phyloP scores from a whole-genome alignment of 2,797 vertebrate species.

The Enteromius fasciolatus region DNA sequence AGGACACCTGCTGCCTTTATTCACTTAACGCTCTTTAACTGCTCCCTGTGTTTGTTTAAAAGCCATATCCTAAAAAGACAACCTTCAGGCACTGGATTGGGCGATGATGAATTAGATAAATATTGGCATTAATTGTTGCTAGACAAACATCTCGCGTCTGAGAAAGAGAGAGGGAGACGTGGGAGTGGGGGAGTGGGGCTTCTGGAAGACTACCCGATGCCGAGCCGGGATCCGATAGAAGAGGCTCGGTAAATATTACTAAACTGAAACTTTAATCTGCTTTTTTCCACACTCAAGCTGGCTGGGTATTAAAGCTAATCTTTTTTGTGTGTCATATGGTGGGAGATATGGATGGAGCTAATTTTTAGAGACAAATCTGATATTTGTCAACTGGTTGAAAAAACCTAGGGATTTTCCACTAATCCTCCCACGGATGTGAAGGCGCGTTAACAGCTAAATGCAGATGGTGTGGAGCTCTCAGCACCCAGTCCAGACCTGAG shows the following conservation, averaged over 20 bases:
- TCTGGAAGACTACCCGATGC: constrained; percentile 68
- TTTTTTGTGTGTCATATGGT: constrained; percentile 86
- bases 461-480: constrained; percentile 80
- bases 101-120: constrained; percentile 83
- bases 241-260: constrained; percentile 80
- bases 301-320: constrained; percentile 85
- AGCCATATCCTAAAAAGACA: constrained; percentile 75
- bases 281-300: constrained; percentile 84
- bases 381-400: constrained; percentile 86
- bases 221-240: constrained; percentile 67
- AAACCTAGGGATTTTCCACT: constrained; percentile 81
- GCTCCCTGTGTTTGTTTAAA: constrained; percentile 79
- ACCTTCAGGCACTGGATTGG: constrained; percentile 67
- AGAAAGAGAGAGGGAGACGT: constrained; percentile 52
- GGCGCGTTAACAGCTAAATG: constrained; percentile 83
- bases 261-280: constrained; percentile 88
- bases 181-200: constrained; percentile 51
- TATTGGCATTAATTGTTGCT: constrained; percentile 80
- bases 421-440: constrained; percentile 82
- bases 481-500: constrained; percentile 66
- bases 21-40: constrained; percentile 78
- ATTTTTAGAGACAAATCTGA: constrained; percentile 89
- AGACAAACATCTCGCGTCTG: constrained; percentile 72
- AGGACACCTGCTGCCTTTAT: constrained; percentile 83
- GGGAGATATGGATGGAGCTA: constrained; percentile 83